Conservation (phyloP, 2,888 invertebrate genomes). For the Macrostomum cliftonense region DNA sequence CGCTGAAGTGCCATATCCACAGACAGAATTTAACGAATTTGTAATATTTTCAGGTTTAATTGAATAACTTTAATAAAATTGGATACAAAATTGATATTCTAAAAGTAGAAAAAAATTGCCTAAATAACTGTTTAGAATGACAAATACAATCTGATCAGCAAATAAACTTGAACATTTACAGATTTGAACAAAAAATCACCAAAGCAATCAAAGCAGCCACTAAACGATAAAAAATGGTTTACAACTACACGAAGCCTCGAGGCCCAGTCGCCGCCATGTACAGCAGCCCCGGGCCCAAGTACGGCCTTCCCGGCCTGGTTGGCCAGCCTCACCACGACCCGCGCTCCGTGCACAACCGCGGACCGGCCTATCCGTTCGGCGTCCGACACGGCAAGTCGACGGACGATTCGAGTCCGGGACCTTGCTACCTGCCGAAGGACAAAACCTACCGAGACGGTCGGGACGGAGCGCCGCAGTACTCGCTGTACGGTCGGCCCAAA, state of each 20-base stretch:
- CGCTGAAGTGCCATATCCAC: no score
- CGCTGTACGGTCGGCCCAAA: constrained; percentile 22
- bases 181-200: no score
- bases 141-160: no score
- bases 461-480: constrained; percentile 32
- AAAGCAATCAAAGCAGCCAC: no score
- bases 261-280: constrained; percentile 23
- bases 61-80: no score
- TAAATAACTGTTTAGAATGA: no score
- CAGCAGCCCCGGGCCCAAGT: constrained; percentile 21
- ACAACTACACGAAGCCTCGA: constrained; percentile 19
- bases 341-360: constrained; percentile 16
- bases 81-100: no score
- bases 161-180: no score
- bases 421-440: constrained; percentile 15
- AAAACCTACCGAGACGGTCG: constrained; percentile 23
- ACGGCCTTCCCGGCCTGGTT: constrained; percentile 19
- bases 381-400: constrained; percentile 14
- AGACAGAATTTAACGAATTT: no score
- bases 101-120: no score
- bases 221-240: constrained; percentile 16
- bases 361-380: constrained; percentile 19
- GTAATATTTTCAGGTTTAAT: no score
- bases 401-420: constrained; percentile 14
- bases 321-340: constrained; percentile 19